Evolutionary conservation across 2,797 vertebrate genomes (phyloP), one percentile per base, ranked within the genome.

Genomic region (Aldrovandia affinis): DNA sequence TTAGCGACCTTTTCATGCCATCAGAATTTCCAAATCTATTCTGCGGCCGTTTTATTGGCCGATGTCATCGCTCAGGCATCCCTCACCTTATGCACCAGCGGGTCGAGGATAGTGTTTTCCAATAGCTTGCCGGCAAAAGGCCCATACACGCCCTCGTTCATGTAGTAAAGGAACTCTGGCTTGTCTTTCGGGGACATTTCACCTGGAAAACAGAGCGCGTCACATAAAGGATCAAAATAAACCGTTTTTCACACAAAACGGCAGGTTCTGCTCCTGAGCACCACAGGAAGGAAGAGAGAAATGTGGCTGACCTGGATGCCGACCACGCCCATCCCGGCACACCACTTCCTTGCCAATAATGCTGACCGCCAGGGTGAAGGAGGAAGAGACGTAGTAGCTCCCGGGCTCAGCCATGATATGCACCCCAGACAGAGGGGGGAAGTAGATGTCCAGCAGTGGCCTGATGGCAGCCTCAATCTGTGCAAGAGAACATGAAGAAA

Each of bases 81-180:
- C 28, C 39, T 93, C 88, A 97, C 98, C 98, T 99, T 99, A 94
- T 97, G 97, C 92, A 97, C 97, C 90, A 96, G 95, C n/a, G 98
- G 98, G 86, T 95, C 94, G 92, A 96, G 84, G 92, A 97, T 96
- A 89, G 95, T 91, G 92, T 96, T 96, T 93, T 98, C 97, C 90
- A 97, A 96, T 86, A 99, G 95, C 94, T 97, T 98, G 92, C 93
- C 95, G 87, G 96, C 96, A 93, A 99, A 99, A 90, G 98, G 98
- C 88, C 98, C 98, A 93, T 98, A 99, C 92, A 99, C 97, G 88
- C 98, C 98, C 91, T 99, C 97, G 86, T 97, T 99, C 95, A 99
- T 96, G 93, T 98, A 97, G 92, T 99, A 99, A 65, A 97, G 92
- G 92, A 98, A 99, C 91, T 96, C 94, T 12, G 96, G 94, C 86